Evolutionary conservation across 2,888 invertebrate species (phyloP).

Genomic region (Cremastinae sp.): DNA sequence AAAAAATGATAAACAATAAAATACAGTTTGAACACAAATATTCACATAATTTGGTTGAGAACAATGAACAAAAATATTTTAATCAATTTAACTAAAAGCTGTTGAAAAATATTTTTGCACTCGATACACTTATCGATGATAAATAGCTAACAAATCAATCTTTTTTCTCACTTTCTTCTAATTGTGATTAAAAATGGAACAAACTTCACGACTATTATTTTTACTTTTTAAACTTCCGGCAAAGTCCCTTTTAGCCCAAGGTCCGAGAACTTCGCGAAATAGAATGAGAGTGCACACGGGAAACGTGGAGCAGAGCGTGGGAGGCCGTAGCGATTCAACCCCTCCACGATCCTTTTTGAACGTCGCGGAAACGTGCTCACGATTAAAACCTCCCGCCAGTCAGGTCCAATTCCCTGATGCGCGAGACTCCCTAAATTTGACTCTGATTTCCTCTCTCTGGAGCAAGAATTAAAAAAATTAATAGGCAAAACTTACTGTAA

Average conservation of each 20-base stretch:
- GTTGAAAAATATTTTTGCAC: no score
- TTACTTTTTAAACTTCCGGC: not conserved
- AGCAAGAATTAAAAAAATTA: no score
- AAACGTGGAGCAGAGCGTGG: not conserved
- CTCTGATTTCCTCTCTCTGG: slow-evolving; percentile 5
- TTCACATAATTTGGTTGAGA: no score
- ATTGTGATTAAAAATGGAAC: no score
- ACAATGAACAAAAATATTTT: no score
- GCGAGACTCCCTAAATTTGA: slow-evolving; percentile 3
- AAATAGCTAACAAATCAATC: no score
- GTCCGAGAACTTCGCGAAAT: slow-evolving; percentile 41
- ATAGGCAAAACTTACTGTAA: no score
- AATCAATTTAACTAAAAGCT: no score
- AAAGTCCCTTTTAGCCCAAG: slow-evolving; percentile 20
- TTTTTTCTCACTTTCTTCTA: no score
- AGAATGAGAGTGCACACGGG: slow-evolving; percentile 32
- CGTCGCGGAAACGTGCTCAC: slow-evolving; percentile 13
- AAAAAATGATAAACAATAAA: no score
- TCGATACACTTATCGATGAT: no score
- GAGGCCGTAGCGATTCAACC: slow-evolving; percentile 25
- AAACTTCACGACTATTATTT: not conserved
- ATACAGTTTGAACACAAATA: no score
- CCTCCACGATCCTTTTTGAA: slow-evolving; percentile 17
- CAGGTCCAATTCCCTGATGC: not conserved
- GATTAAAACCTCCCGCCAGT: slow-evolving; percentile 17